Evolutionary conservation across 2,888 invertebrate species (phyloP).

Genomic region (Andrena camellia): DNA sequence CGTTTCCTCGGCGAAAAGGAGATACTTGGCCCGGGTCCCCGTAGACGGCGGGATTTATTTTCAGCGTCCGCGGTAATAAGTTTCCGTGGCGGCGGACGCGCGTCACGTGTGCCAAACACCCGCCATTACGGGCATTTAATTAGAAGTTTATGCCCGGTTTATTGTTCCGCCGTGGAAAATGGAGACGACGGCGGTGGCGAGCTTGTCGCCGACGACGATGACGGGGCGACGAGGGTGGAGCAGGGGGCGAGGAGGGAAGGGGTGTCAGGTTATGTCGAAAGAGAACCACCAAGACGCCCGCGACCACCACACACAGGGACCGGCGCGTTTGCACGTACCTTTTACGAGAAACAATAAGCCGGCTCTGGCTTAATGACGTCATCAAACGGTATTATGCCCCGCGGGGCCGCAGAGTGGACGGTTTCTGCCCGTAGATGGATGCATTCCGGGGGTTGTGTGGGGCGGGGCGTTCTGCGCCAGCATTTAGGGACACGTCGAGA

Average conservation of each 20-base stretch:
- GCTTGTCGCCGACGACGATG: slow-evolving; percentile 28
- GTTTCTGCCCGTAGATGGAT: slow-evolving; percentile 61
- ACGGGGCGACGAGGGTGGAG: not conserved
- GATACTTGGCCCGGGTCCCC: not conserved
- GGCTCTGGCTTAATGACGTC: slow-evolving; percentile 77
- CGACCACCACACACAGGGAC: slow-evolving; percentile 19
- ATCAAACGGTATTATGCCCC: slow-evolving; percentile 77
- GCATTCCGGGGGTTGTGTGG: slow-evolving; percentile 52
- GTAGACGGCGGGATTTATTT: slow-evolving; percentile 36
- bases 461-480: slow-evolving; percentile 30
- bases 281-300: slow-evolving; percentile 43
- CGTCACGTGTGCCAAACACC: slow-evolving; percentile 58
- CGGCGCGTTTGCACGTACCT: slow-evolving; percentile 69
- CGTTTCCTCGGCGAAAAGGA: not conserved
- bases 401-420: slow-evolving; percentile 64
- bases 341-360: slow-evolving; percentile 81
- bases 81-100: slow-evolving; percentile 35
- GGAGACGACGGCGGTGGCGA: slow-evolving; percentile 47
- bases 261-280: slow-evolving; percentile 49
- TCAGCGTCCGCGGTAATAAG: slow-evolving; percentile 23
- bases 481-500: slow-evolving; percentile 32
- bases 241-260: slow-evolving; percentile 8
- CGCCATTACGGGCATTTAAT: slow-evolving; percentile 75
- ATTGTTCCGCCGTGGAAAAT: slow-evolving; percentile 61
- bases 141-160: slow-evolving; percentile 75